Base-by-base conservation (phyloP, 2,888 invertebrate genomes). In the Temnothorax rugatulus region DNA sequence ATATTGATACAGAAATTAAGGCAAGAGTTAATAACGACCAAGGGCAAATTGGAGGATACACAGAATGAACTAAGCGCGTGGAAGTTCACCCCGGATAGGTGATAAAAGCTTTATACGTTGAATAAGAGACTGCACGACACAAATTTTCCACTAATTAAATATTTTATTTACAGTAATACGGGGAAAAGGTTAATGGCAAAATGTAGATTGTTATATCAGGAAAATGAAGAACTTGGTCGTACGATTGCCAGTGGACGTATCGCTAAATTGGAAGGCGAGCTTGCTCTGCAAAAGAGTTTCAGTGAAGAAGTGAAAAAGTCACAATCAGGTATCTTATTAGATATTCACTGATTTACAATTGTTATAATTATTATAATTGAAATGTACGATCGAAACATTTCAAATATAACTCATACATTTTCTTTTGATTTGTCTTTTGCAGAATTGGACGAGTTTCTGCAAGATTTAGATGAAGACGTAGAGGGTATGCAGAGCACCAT, bases 401-500 rank as follows among this genome's bases (percentile, higher is more conserved):
- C 13, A 38, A 41, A 57, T 69, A 61, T 63, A 41, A 38, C 13
- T 66, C 1, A 66, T 5, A 2, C 66, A 57, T 74, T 61, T 54
- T 77, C 34, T 83, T 63, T 76, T 2, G 34, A 41, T 66, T 68
- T 47, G 1, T 66, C 4, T 52, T 83, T 73, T 61, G 74, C 96
- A 98, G 99, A 99, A 95, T 95, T 99, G 92, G 99, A 99, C 94
- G 99, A 99, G 94, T 98, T 99, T 95, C 96, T 99, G 69, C 98
- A 98, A 95, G 99, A 99, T 94, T 95, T 99, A 87, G 99, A 99
- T 93, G 99, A 99, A 95, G 99, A 99, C 95, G 98, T 99, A 57
- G 99, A 99, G 95, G 99, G 99, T 34, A 99, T 99, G 99, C 99
- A 99, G 96, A 98, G 99, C 94, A 99, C 99, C 87, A 99, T 99